Conservation (phyloP, 1,140 invertebrate species). For the Diplogasteroides magnus region DNA sequence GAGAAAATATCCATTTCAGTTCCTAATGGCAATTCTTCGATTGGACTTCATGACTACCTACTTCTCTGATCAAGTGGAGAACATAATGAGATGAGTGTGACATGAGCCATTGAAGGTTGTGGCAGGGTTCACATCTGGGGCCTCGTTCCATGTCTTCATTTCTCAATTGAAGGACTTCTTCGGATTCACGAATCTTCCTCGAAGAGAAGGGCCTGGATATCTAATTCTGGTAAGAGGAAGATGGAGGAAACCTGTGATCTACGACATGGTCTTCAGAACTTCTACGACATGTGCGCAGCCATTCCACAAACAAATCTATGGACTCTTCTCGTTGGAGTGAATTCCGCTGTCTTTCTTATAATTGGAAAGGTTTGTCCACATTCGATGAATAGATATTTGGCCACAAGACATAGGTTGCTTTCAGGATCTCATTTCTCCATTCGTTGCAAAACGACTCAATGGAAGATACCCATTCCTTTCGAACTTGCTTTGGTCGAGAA, state of each 20-base stretch:
- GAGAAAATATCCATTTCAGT: no score
- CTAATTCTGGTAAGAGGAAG: slow-evolving; percentile 31
- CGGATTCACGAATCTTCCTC: slow-evolving; percentile 30
- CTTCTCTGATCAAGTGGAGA: slow-evolving; percentile 39
- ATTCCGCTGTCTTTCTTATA: slow-evolving; percentile 40
- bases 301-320: slow-evolving; percentile 26
- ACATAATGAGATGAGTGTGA: not conserved
- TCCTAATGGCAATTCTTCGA: slow-evolving; percentile 49
- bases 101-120: slow-evolving; percentile 16
- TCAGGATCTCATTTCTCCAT: slow-evolving; percentile 39
- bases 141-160: slow-evolving; percentile 45
- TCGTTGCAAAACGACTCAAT: slow-evolving; percentile 38
- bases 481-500: slow-evolving; percentile 38
- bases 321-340: slow-evolving; percentile 34
- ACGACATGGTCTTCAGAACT: slow-evolving; percentile 23
- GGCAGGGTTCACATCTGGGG: slow-evolving; percentile 51
- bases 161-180: slow-evolving; percentile 49
- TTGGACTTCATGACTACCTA: slow-evolving; percentile 53
- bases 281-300: slow-evolving; percentile 18
- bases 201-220: slow-evolving; percentile 33
- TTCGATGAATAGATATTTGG: not conserved
- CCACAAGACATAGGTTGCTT: not conserved
- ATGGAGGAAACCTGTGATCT: slow-evolving; percentile 1
- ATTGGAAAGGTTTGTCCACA: slow-evolving; percentile 32
- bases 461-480: slow-evolving; percentile 42